Conservation (phyloP, 2,888 invertebrate genomes). For the Hydriomena furcata region DNA sequence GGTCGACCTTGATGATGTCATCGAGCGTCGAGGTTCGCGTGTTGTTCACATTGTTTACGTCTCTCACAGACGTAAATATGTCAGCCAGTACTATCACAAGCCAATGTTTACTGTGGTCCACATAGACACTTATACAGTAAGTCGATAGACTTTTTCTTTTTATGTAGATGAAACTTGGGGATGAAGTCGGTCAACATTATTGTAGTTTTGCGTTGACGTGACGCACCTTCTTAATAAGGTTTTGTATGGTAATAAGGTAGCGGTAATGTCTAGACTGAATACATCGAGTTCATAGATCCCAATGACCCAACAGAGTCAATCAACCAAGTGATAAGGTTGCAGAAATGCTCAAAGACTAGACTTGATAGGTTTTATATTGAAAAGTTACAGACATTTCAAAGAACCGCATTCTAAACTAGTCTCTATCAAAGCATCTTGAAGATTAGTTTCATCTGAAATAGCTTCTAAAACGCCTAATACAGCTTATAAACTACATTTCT, state of each 20-base stretch:
- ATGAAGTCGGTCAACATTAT: too few species aligned
- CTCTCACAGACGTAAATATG: conserved; percentile 14
- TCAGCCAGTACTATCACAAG: conserved; percentile 4
- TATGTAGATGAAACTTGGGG: too few species aligned
- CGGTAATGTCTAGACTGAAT: conserved; percentile 6
- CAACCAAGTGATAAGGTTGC: too few species aligned
- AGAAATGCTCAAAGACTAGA: too few species aligned
- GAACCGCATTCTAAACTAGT: too few species aligned
- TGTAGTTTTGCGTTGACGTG: background rate
- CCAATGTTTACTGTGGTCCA: conserved; percentile 6
- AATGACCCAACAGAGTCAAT: conserved; percentile 6
- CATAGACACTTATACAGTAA: background rate
- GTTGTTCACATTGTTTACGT: conserved; percentile 34
- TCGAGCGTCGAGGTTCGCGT: conserved; percentile 56
- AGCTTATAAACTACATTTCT: too few species aligned
- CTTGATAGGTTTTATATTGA: too few species aligned
- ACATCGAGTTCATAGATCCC: conserved; percentile 10
- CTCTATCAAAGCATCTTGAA: too few species aligned
- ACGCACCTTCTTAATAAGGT: background rate
- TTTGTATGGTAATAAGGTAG: conserved; percentile 10
- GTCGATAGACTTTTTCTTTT: background rate
- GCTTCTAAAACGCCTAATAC: too few species aligned
- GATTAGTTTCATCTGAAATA: too few species aligned
- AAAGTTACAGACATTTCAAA: too few species aligned
- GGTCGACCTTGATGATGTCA: conserved; percentile 77